Evolutionary conservation across 2,797 vertebrate genomes (phyloP), one percentile per base, ranked within the genome.

Genomic region (Eurystomus glaucurus): DNA sequence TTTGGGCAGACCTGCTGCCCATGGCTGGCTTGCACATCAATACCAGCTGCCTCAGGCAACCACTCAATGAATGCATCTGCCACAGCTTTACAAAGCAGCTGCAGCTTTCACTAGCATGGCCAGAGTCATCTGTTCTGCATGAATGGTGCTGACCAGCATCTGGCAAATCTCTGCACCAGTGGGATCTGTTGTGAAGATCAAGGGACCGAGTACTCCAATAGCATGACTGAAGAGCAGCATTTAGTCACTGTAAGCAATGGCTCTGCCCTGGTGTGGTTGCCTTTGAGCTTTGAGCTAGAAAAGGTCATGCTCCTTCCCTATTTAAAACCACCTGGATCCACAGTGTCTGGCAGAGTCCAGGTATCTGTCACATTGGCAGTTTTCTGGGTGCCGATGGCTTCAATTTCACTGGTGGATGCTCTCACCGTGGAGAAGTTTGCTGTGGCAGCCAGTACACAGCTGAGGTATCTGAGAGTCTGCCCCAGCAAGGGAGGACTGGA

Each of bases 261-360:
- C 51, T 94, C 80, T 91, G 29, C 21, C 23, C 35, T 75, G 31
- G 37, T 0, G 0, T 33, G 29, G 25, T 50, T 91, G n/a, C 12
- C 26, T 95, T 71, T 54, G 57, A 75, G 43, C 20, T 69, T 48
- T 69, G 46, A 80, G 29, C 12, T 41, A 0, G 0, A 71, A 70
- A 25, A 41, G 68, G 33, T 43, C 23, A 31, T 52, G 12, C 12
- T 84, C 6, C 35, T 88, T 90, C 25, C 23, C 16, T 21, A 10
- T 62, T 84, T 66, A 29, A 81, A 93, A 43, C 18, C 37, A 69
- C 8, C 41, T 51, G 37, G 71, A 85, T 76, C 54, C 57, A 41
- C 2, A 1, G 10, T 31, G 29, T 78, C 50, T 52, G 51, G 45
- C 29, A 72, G 9, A 84, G 17, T 58, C 66, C 29, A 0, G 0